These are phyloP conservation scores for Patella pellucida DNA, from an alignment of 2,888 invertebrate species.

Conservation along the genomic window DNA sequence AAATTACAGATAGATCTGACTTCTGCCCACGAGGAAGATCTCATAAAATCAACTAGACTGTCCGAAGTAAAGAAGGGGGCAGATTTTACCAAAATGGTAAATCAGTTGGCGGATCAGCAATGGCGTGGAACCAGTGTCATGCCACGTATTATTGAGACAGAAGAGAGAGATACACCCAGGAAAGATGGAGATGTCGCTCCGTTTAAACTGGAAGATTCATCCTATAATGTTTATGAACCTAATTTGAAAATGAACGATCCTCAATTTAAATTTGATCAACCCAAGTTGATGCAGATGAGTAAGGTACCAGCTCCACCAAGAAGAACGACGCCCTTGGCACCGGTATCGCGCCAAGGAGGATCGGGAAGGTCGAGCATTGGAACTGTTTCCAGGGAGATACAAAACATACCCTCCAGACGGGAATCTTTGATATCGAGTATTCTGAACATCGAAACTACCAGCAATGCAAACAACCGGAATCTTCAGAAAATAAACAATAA, in stretches of 20 bases:
- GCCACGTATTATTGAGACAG: slow-evolving; percentile 1
- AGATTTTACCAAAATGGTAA: slow-evolving; percentile 10
- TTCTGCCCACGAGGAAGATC: not conserved
- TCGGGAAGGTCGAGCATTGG: not conserved
- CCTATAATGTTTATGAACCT: not conserved
- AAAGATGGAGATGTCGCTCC: not conserved
- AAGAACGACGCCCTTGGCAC: not conserved
- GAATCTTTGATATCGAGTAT: not conserved
- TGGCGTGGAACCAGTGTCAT: slow-evolving; percentile 6
- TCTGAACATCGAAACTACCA: not conserved
- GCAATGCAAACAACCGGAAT: not conserved
- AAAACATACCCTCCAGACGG: not conserved
- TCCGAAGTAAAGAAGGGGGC: slow-evolving; percentile 14
- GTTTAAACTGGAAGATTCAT: not conserved
- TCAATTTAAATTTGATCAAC: not conserved
- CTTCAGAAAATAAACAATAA: not conserved
- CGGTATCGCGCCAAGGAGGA: not conserved
- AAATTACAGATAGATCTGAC: too few relatives aligned
- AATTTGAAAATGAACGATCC: not conserved
- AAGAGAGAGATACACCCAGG: not conserved
- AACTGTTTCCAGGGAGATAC: not conserved
- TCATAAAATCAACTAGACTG: not conserved
- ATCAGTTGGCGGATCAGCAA: slow-evolving; percentile 13
- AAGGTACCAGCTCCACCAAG: not conserved
- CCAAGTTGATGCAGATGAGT: not conserved